Evolutionary conservation across 2,113 vertebrate species (phyloP).

Genomic region (Romanogobio albipinnatus): DNA sequence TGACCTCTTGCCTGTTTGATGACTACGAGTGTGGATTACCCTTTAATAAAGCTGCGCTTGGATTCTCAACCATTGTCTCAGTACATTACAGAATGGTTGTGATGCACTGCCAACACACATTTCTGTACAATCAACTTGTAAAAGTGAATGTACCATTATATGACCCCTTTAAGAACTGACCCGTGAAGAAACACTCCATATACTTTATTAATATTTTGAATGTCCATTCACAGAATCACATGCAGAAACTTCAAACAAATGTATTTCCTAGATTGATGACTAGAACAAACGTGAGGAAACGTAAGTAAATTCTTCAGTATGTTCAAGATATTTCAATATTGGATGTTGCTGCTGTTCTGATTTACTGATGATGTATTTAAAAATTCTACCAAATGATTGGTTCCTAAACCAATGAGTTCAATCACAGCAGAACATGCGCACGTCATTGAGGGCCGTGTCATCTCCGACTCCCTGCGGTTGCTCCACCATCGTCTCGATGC

Average conservation of each 20-base stretch:
- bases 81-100: too few relatives aligned
- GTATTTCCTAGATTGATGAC: neutral
- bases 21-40: too few relatives aligned
- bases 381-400: neutral
- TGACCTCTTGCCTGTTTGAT: too few relatives aligned
- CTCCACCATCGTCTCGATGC: slow-evolving; percentile 53
- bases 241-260: neutral
- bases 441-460: slow-evolving; percentile 53
- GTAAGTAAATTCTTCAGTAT: neutral
- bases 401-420: neutral
- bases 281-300: neutral
- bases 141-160: too few relatives aligned
- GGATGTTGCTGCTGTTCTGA: neutral
- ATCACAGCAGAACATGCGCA: slow-evolving; percentile 49
- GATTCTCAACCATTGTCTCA: too few relatives aligned
- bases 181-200: too few relatives aligned
- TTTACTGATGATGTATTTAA: neutral
- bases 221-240: too few relatives aligned
- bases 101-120: too few relatives aligned
- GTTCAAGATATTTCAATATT: neutral
- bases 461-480: slow-evolving; percentile 47
- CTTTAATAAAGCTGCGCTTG: too few relatives aligned
- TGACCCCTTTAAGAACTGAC: too few relatives aligned
- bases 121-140: too few relatives aligned
- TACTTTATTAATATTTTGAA: too few relatives aligned